Percentiles rank a stretch among this genome's conserved stretches.
Evolutionary conservation across 2,113 vertebrate genomes (phyloP).

Genomic region (Desmodus rotundus): DNA sequence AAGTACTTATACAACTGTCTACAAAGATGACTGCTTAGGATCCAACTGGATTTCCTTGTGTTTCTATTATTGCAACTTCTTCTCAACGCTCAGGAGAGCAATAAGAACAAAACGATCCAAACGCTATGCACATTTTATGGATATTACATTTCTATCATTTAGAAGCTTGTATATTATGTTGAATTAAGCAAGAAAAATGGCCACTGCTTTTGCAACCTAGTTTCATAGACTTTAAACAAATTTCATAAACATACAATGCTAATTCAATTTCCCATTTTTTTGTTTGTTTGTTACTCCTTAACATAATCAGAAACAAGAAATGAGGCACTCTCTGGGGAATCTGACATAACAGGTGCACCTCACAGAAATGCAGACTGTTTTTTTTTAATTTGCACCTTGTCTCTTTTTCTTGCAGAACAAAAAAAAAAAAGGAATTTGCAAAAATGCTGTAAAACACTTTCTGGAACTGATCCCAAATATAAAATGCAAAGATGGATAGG

Average conservation of each 20-base stretch:
- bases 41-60: slow-evolving; percentile 26
- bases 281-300: slow-evolving; percentile 17
- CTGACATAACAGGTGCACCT: slow-evolving; percentile 49
- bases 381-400: slow-evolving; percentile 45
- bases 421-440: slow-evolving; percentile 1
- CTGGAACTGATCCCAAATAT: slow-evolving; percentile 64
- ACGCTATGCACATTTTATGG: not conserved
- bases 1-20: not conserved
- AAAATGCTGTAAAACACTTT: slow-evolving; percentile 55
- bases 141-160: not conserved
- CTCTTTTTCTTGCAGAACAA: slow-evolving; percentile 43
- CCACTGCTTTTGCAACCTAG: not conserved
- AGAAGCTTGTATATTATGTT: not conserved
- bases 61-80: not conserved
- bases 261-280: slow-evolving; percentile 20
- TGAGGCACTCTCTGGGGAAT: not conserved
- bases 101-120: slow-evolving; percentile 32
- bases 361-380: slow-evolving; percentile 38
- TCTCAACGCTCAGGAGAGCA: not conserved
- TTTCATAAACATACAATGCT: not conserved
- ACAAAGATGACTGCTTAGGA: slow-evolving; percentile 23
- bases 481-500: slow-evolving; percentile 15
- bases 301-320: slow-evolving; percentile 37
- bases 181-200: slow-evolving; percentile 6
- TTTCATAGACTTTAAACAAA: not conserved